Percentiles rank a stretch among this genome's conserved stretches.
Evolutionary conservation across 2,888 invertebrate species (phyloP).

Genomic region (Apamea crenata): DNA sequence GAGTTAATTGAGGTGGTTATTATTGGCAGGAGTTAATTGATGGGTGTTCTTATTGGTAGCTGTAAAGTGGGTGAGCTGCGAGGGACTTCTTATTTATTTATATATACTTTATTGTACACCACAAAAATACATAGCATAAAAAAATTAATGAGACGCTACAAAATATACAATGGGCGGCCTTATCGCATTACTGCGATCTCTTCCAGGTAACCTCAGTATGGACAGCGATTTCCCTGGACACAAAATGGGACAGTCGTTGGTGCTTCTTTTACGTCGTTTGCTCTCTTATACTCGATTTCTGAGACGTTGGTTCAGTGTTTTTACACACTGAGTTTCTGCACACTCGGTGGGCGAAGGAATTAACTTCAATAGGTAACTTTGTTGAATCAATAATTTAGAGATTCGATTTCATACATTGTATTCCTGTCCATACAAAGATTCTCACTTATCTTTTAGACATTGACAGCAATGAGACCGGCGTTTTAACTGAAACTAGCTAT

Average conservation of each 20-base stretch:
- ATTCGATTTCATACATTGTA: background rate
- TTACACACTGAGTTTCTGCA: background rate
- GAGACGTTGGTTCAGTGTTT: background rate
- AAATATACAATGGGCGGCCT: no score
- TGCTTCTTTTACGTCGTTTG: background rate
- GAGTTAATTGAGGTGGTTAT: constrained; percentile 5
- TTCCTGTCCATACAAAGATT: background rate
- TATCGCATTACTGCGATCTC: no score
- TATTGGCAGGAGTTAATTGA: constrained; percentile 38
- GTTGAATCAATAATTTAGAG: background rate
- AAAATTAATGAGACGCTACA: no score
- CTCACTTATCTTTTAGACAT: background rate
- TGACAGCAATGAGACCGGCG: background rate
- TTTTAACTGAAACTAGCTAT: background rate
- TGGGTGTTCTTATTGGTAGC: background rate
- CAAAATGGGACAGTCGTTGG: no score
- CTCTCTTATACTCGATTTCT: background rate
- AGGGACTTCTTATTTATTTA: no score
- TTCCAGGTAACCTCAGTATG: no score
- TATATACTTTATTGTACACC: no score
- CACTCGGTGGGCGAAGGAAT: background rate
- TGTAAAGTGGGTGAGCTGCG: background rate
- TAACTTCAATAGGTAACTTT: background rate
- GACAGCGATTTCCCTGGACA: no score
- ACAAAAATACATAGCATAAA: no score